phyloP scores from a whole-genome alignment of 2,888 invertebrate genomes.

The Agrotis ipsilon region DNA sequence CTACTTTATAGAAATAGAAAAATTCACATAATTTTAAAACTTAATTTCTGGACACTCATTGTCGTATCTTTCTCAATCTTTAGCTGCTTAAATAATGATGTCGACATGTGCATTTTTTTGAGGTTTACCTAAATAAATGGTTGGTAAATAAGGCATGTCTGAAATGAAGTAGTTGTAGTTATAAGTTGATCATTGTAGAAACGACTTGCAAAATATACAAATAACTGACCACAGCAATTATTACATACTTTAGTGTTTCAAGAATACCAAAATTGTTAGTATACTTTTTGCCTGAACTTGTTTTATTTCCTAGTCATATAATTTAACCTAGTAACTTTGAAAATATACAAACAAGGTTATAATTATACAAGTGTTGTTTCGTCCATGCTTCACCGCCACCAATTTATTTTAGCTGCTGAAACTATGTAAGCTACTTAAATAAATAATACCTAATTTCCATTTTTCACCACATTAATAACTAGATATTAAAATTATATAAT shows the following conservation, averaged over 20 bases:
- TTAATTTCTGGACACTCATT: not conserved
- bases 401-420: conserved; percentile 14
- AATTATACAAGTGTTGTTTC: conserved; percentile 11
- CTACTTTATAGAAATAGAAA: not conserved
- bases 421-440: not conserved
- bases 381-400: conserved; percentile 19
- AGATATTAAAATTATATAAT: conserved; percentile 28
- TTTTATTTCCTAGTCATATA: not conserved
- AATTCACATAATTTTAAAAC: not conserved
- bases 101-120: not conserved
- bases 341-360: conserved; percentile 42
- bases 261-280: conserved; percentile 4
- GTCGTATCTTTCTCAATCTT: not conserved
- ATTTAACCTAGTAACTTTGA: conserved; percentile 47
- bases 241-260: not conserved
- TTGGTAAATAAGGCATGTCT: not conserved
- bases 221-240: conserved; percentile 12
- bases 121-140: not conserved
- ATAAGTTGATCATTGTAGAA: not conserved
- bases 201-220: not conserved
- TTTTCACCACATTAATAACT: conserved; percentile 1
- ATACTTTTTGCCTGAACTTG: conserved; percentile 9
- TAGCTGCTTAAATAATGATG: not conserved
- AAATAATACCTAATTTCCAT: conserved; percentile 7
- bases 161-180: not conserved